phyloP scores from a whole-genome alignment of 2,797 vertebrate genomes.

The Scomberomorus guttatus region DNA sequence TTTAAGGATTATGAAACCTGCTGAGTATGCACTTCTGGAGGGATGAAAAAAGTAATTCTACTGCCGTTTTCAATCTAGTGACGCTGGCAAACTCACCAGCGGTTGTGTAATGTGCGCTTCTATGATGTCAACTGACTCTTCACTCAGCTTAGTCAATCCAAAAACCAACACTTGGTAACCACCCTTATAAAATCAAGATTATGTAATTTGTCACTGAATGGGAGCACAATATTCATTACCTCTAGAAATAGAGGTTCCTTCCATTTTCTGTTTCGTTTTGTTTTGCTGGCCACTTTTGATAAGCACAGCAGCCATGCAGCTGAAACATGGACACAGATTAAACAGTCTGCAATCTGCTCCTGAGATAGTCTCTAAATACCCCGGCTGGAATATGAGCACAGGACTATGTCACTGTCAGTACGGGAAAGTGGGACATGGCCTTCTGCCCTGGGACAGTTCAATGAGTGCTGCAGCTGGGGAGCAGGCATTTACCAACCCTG shows the following conservation, averaged over 20 bases:
- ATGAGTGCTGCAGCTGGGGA: conserved; percentile 33
- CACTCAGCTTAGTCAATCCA: background rate
- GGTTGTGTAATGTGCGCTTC: conserved; percentile 48
- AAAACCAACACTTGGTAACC: conserved; percentile 16
- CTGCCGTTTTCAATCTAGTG: conserved; percentile 25
- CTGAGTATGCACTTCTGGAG: conserved; percentile 32
- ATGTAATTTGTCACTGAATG: background rate
- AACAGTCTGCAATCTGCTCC: conserved; percentile 35
- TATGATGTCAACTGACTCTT: conserved; percentile 22
- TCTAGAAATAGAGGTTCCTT: background rate
- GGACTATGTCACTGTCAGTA: conserved; percentile 6
- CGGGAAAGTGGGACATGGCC: conserved; percentile 55
- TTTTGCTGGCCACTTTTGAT: background rate
- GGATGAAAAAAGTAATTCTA: conserved; percentile 5
- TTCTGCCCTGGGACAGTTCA: conserved; percentile 33
- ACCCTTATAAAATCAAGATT: background rate
- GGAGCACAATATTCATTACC: background rate
- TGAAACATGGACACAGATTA: conserved; percentile 40
- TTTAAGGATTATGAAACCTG: conserved; percentile 19
- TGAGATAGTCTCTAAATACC: conserved; percentile 7
- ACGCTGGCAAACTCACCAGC: conserved; percentile 18
- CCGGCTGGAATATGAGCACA: conserved; percentile 18
- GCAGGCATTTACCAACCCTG: background rate
- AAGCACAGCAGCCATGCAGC: conserved; percentile 18
- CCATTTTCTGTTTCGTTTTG: background rate